Conservation (phyloP, 2,797 vertebrate genomes). For the Orientallactaga sibirica region DNA sequence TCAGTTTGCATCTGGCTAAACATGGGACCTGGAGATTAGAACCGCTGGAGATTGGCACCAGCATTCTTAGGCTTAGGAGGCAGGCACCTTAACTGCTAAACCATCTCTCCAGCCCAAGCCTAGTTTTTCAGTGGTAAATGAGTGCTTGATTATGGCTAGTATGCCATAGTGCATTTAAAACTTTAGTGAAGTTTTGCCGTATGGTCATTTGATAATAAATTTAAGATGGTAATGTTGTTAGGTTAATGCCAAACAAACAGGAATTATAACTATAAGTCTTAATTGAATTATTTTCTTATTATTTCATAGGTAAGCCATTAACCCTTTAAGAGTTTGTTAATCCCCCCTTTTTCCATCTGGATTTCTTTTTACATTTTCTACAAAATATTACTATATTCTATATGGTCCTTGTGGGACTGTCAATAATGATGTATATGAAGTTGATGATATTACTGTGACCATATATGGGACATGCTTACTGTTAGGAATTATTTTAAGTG, state of each 20-base stretch:
- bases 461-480: background rate
- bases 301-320: background rate
- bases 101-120: background rate
- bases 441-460: background rate
- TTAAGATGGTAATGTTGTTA: background rate
- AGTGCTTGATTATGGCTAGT: accelerated
- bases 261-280: background rate
- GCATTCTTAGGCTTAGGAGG: too few relatives aligned
- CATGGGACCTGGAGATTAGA: too few relatives aligned
- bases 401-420: background rate
- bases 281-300: constrained; percentile 43
- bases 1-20: too few relatives aligned
- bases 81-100: too few relatives aligned
- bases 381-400: background rate
- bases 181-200: background rate
- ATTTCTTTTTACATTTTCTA: background rate
- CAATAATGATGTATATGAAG: background rate
- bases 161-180: background rate
- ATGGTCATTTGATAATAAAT: background rate
- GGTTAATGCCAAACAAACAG: background rate
- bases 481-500: background rate
- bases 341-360: background rate
- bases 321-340: background rate
- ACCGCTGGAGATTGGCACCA: too few relatives aligned
- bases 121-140: constrained; percentile 23